A percentile compares a stretch with the other conserved stretches of the same genome.
These are phyloP conservation scores for Zaprionus africanus DNA, from an alignment of 1,140 invertebrate species.

Conservation along the genomic window DNA sequence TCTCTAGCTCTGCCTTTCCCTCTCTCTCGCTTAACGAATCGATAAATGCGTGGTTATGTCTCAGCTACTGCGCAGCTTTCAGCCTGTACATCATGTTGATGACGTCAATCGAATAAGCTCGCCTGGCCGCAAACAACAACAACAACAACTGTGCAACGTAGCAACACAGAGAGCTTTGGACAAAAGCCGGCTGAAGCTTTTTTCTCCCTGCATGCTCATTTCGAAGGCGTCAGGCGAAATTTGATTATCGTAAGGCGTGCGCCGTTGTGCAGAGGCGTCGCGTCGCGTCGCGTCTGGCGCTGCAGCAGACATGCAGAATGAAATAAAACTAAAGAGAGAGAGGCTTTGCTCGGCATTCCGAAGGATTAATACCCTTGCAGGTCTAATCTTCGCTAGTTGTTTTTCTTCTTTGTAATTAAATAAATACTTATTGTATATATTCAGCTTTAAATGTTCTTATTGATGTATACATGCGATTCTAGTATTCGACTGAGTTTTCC, in stretches of 20 bases:
- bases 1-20: conserved; percentile 3
- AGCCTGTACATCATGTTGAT: conserved; percentile 65
- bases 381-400: too few relatives aligned
- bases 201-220: conserved; percentile 21
- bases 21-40: conserved; percentile 44
- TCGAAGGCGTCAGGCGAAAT: conserved; percentile 54
- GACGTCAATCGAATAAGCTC: conserved; percentile 83
- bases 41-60: conserved; percentile 76
- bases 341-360: too few relatives aligned
- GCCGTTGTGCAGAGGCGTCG: conserved; percentile 39
- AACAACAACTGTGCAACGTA: conserved; percentile 27
- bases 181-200: conserved; percentile 71
- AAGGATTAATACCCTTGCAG: too few relatives aligned
- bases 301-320: conserved; percentile 26
- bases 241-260: conserved; percentile 72
- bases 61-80: conserved; percentile 76
- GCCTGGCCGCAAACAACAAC: conserved; percentile 33
- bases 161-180: conserved; percentile 34
- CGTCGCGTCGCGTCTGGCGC: conserved; percentile 26
- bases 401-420: too few relatives aligned
- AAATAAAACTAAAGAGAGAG: background rate
- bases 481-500: too few relatives aligned
- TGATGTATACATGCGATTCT: too few relatives aligned
- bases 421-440: too few relatives aligned
- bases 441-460: too few relatives aligned